Evolutionary conservation across 2,888 invertebrate genomes (phyloP).

Genomic region (Apodemia hepburni): DNA sequence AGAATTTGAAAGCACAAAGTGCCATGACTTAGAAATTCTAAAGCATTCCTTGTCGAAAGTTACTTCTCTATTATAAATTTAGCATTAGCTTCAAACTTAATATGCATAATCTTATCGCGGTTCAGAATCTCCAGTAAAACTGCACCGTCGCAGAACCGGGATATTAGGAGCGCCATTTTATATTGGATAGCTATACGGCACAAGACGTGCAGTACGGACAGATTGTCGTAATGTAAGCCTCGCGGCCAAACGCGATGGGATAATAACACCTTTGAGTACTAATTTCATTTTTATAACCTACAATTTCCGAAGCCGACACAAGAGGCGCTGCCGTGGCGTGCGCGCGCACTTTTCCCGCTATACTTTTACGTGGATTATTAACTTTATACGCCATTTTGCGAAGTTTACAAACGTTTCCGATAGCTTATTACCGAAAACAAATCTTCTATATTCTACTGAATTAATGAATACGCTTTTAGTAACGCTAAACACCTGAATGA

Average conservation of each 20-base stretch:
- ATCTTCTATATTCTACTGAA: conserved; percentile 43
- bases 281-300: conserved; percentile 81
- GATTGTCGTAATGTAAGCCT: conserved; percentile 80
- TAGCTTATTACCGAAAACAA: conserved; percentile 73
- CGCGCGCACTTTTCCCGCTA: conserved; percentile 63
- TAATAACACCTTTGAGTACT: conserved; percentile 79
- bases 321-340: conserved; percentile 78
- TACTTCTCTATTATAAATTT: conserved; percentile 72
- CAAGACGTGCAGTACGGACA: conserved; percentile 80
- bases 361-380: conserved; percentile 76
- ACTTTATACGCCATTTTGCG: conserved; percentile 78
- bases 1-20: neutral
- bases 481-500: conserved; percentile 70
- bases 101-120: conserved; percentile 79
- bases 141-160: conserved; percentile 72
- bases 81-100: conserved; percentile 75
- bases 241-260: conserved; percentile 79
- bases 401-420: conserved; percentile 74
- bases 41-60: conserved; percentile 34
- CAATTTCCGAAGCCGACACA: conserved; percentile 80
- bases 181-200: conserved; percentile 79
- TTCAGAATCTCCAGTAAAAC: conserved; percentile 72
- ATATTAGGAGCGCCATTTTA: conserved; percentile 80
- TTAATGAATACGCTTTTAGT: conserved; percentile 64
- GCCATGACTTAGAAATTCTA: conserved; percentile 15